Evolutionary conservation across 2,797 vertebrate genomes (phyloP).

Genomic region (Huso huso): DNA sequence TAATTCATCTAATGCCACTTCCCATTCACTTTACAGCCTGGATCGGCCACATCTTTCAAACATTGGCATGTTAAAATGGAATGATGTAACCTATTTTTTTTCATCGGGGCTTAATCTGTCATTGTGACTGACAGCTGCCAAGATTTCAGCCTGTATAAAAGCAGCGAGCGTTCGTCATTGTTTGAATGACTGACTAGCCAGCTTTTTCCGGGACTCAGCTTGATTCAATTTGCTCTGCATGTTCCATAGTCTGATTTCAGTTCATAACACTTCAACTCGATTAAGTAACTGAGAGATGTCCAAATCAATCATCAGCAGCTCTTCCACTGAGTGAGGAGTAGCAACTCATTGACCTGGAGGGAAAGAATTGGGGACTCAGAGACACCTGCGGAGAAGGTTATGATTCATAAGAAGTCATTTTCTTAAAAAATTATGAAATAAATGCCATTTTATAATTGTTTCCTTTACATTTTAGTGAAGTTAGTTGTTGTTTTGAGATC

Average conservation of each 20-base stretch:
- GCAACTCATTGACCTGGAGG: not conserved
- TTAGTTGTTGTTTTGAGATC: too few species aligned
- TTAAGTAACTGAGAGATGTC: constrained; percentile 4
- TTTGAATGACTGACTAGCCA: constrained; percentile 27
- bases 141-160: constrained; percentile 24
- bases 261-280: not conserved
- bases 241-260: constrained; percentile 12
- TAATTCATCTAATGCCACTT: too few species aligned
- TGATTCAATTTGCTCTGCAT: constrained; percentile 22
- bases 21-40: too few species aligned
- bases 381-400: too few species aligned
- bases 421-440: too few species aligned
- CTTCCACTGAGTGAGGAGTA: constrained; percentile 9
- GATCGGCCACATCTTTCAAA: constrained; percentile 15
- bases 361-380: too few species aligned
- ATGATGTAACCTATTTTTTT: constrained; percentile 50
- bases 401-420: too few species aligned
- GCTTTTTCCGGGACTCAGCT: constrained; percentile 15
- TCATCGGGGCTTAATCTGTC: constrained; percentile 52
- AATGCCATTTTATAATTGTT: too few species aligned
- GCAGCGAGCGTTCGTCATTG: not conserved
- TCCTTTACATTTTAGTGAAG: too few species aligned
- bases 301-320: constrained; percentile 14
- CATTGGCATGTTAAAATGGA: constrained; percentile 55
- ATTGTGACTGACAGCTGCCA: constrained; percentile 51